Conservation (phyloP, 2,797 vertebrate species). For the Orestias chungarensis region DNA sequence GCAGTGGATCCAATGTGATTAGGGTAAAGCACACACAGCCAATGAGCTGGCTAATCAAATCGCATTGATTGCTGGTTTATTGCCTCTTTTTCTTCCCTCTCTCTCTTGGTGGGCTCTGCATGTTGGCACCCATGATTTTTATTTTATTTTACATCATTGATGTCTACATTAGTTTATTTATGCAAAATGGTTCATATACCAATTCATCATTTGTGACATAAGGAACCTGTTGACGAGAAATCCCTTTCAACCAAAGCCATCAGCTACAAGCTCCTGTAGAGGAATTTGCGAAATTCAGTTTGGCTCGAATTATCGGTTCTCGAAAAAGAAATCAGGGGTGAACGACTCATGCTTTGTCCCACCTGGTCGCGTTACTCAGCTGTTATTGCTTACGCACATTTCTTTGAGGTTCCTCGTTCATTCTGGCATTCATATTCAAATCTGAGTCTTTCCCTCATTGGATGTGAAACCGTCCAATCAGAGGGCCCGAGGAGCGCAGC, state of each 20-base stretch:
- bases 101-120: conserved; percentile 40
- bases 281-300: neutral
- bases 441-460: conserved; percentile 32
- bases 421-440: conserved; percentile 62
- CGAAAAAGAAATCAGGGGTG: neutral
- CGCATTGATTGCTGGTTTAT: conserved; percentile 61
- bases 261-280: neutral
- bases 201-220: conserved; percentile 5
- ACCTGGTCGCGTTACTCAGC: neutral
- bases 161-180: conserved; percentile 31
- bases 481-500: conserved; percentile 31
- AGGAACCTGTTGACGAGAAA: conserved; percentile 3
- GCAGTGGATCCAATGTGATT: conserved; percentile 67
- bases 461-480: conserved; percentile 53
- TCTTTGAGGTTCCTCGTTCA: conserved; percentile 24
- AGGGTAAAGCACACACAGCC: conserved; percentile 57
- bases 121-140: conserved; percentile 38
- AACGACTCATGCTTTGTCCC: neutral
- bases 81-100: conserved; percentile 44
- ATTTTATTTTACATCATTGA: conserved; percentile 37
- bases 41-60: conserved; percentile 69
- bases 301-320: neutral
- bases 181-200: conserved; percentile 13
- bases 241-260: neutral
- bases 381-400: conserved; percentile 15